Evolutionary conservation across 2,888 invertebrate species (phyloP), one percentile per base, ranked within the genome.

Genomic region (Pseudoips prasinana): DNA sequence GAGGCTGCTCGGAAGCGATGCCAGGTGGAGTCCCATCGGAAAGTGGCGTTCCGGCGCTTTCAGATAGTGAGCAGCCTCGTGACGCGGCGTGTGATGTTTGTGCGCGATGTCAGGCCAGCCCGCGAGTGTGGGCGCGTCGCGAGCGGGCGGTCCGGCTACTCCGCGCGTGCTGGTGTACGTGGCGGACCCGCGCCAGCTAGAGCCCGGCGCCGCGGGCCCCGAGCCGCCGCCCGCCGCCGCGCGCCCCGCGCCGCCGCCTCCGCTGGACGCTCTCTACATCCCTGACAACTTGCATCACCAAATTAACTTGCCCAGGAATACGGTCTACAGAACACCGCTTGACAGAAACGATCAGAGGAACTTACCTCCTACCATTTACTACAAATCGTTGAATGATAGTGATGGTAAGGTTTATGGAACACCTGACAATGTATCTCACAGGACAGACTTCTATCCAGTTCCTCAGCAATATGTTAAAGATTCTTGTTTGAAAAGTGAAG

Each of bases 61-160:
- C 75, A 81, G 82, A 72, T 80, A 80, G 79, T 77, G 75, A 80
- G 79, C 76, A 74, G 78, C 72, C 67, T 72, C 74, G 76, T 67
- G 64, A 66, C 72, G 79, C 72, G 73, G 77, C 85, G 91, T 91
- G 92, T 93, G 92, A 92, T 93, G 93, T 92, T 91, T 90, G 90
- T 90, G 90, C 90, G 92, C 90, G 90, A 93, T 93, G 92, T 92
- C 93, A 89, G 92, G 92, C 90, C 93, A 93, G 92, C 92, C 93
- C 92, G 93, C 93, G 90, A 91, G 92, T 83, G 90, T 91, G 85
- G 90, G 79, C 88, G 83, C 89, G 81, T 73, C 84, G 78, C 83
- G 88, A 81, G 81, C 83, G 80, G 83, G 80, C 73, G 81, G 75
- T 73, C 77, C 82, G 73, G 81, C 74, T 64, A 77, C 79, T 74